Evolutionary conservation across 2,888 invertebrate genomes (phyloP), one percentile per base, ranked within the genome.

Genomic region (Uropetala carovei): DNA sequence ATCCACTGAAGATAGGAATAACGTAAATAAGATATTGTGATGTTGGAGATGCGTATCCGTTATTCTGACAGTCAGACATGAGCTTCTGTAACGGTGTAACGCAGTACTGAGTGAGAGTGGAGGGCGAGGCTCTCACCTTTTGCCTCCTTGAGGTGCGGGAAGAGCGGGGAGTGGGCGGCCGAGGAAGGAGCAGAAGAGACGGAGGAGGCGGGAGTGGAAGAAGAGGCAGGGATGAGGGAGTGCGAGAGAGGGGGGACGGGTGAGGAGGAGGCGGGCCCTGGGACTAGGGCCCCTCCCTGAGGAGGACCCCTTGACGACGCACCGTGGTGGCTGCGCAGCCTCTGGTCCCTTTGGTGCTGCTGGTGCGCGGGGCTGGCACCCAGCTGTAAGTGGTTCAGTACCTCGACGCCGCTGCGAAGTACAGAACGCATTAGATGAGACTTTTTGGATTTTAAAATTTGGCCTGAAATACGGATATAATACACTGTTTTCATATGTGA

Each of bases 401-500:
- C 94, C 94, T 95, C 94, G 93, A 95, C 94, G 22, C 94, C 94
- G 92, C 94, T 94, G 93, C 16, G 56, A 83, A 43, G 75, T 57
- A 91, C 16, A 86, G 68, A 92, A 84, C 27, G 11, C 5, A 10
- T 83, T 93, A 94, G 93, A 93, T 93, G 92, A 93, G 93, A 93
- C 94, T 93, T 94, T 94, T 94, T 93, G 93, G 84, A 56, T 58
- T 60, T 92, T 92, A 92, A 82, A 92, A 93, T 93, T 93, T 92
- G 93, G 92, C 94, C 93, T 93, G 93, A 57, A 75, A 22, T 85
- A 27, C 22, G 59, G 75, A 85, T 59, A 75, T 56, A 91, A 27
- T 68, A 92, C n/a, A 30, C 11, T 57, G 64, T 43, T 30, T 59
- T 89, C 83, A 92, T 92, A 93, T 96, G 97, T 97, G 94, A 97